phyloP scores from a whole-genome alignment of 2,113 vertebrate species.

The Odontophorus gujanensis region DNA sequence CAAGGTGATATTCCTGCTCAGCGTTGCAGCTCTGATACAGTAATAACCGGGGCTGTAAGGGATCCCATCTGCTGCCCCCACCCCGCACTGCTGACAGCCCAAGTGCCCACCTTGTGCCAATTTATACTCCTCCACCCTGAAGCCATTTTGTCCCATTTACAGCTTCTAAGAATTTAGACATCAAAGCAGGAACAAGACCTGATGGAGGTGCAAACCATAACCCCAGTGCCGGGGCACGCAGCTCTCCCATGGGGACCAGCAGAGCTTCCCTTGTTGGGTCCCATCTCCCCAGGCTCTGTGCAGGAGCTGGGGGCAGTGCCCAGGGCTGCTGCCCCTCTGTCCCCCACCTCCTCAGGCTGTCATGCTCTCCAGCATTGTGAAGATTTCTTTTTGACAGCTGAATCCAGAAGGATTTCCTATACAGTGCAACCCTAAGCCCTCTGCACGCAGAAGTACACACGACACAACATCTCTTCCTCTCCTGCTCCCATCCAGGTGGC shows the following conservation, averaged over 20 bases:
- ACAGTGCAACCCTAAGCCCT: not conserved
- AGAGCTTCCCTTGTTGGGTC: not conserved
- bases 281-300: not conserved
- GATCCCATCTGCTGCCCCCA: not conserved
- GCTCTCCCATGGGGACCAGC: not conserved
- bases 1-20: conserved; percentile 30
- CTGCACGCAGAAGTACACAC: accelerated
- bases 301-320: not conserved
- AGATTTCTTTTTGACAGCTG: not conserved
- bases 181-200: conserved; percentile 17
- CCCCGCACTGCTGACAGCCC: not conserved
- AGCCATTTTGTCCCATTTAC: not conserved
- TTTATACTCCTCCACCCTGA: not conserved
- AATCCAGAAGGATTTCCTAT: not conserved
- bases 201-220: not conserved
- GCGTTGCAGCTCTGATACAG: not conserved
- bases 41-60: conserved; percentile 4
- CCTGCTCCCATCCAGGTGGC: not conserved
- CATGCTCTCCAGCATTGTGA: accelerated
- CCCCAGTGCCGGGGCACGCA: not conserved
- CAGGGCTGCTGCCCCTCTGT: not conserved
- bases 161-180: not conserved
- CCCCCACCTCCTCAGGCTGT: not conserved
- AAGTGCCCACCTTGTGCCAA: conserved; percentile 5
- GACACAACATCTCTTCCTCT: not conserved